phyloP scores from a whole-genome alignment of 2,797 vertebrate species.

The Gouania willdenowi region DNA sequence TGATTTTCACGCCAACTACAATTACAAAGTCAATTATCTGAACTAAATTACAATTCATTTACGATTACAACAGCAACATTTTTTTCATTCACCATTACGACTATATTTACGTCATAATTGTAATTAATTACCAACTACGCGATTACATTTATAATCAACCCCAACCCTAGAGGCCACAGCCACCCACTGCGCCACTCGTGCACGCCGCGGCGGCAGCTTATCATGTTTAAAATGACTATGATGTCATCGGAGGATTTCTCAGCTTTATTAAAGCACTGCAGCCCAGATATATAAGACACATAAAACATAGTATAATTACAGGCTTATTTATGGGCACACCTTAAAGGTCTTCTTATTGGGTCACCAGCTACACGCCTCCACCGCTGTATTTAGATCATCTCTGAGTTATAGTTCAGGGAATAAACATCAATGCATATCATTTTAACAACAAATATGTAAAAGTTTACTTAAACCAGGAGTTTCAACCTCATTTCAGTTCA shows the following conservation, averaged over 20 bases:
- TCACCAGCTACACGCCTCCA: conserved; percentile 56
- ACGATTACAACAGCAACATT: too few species aligned
- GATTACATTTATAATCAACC: too few species aligned
- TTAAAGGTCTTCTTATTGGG: conserved; percentile 74
- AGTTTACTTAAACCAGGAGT: too few species aligned
- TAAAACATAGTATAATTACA: conserved; percentile 71
- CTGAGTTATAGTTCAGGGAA: too few species aligned
- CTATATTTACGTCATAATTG: too few species aligned
- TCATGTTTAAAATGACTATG: conserved; percentile 72
- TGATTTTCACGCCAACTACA: too few species aligned
- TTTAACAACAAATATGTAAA: too few species aligned
- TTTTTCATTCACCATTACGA: too few species aligned
- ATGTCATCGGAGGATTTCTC: conserved; percentile 70
- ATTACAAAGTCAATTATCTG: too few species aligned
- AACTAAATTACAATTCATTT: too few species aligned
- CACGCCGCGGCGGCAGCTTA: conserved; percentile 56
- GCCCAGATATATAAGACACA: conserved; percentile 63
- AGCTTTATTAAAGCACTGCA: conserved; percentile 66
- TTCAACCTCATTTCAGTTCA: neutral
- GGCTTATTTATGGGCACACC: conserved; percentile 68
- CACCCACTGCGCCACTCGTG: conserved; percentile 58
- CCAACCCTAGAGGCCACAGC: conserved; percentile 50
- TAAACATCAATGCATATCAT: too few species aligned
- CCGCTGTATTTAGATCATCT: conserved; percentile 15
- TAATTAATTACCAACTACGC: too few species aligned